Percentiles rank a stretch among this genome's conserved stretches.
These are phyloP conservation scores for Varanus komodoensis DNA, from an alignment of 2,113 vertebrate genomes.

Conservation along the genomic window DNA sequence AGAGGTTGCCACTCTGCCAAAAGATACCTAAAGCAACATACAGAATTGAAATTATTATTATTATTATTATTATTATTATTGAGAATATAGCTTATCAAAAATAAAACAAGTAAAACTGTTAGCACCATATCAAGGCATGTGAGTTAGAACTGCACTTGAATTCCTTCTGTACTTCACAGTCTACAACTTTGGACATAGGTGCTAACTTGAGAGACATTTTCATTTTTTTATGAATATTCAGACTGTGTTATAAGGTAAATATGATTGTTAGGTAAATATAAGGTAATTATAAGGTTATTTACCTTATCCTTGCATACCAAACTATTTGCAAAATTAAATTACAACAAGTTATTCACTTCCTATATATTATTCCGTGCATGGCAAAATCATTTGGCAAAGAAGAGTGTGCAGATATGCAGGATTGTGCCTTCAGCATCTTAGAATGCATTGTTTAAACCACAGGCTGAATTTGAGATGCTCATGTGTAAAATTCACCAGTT, in stretches of 20 bases:
- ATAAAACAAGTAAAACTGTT: background rate
- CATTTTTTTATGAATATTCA: background rate
- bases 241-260: background rate
- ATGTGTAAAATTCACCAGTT: background rate
- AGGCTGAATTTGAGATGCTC: background rate
- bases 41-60: background rate
- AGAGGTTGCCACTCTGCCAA: background rate
- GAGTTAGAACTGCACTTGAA: background rate
- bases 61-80: too few species aligned
- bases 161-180: background rate
- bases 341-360: conserved; percentile 43
- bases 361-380: conserved; percentile 17
- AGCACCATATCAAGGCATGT: background rate
- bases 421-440: background rate
- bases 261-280: background rate
- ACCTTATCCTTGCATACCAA: conserved; percentile 27
- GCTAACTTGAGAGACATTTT: background rate
- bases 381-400: conserved; percentile 31
- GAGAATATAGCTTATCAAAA: background rate
- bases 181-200: background rate
- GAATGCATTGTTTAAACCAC: conserved; percentile 23
- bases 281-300: too few species aligned
- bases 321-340: conserved; percentile 50
- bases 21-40: background rate
- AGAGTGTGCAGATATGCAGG: background rate